Evolutionary conservation across 2,797 vertebrate species (phyloP).

Genomic region (Danio kyathit): DNA sequence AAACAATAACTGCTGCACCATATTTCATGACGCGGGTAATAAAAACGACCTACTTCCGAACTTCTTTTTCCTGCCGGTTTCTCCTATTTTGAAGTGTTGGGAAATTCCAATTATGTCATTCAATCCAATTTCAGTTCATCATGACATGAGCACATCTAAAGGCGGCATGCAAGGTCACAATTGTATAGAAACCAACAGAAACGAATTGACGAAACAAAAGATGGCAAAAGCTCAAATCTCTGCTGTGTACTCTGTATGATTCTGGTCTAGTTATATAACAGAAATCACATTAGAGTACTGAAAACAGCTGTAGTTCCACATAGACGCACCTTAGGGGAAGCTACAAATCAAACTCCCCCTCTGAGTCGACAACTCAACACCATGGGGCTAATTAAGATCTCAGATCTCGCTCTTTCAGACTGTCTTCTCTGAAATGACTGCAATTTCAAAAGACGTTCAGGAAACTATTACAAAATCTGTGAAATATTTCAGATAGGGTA

Average conservation of each 20-base stretch:
- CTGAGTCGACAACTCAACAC: constrained; percentile 28
- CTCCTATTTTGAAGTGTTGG: constrained; percentile 4
- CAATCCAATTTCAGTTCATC: neutral
- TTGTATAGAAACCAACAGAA: constrained; percentile 3
- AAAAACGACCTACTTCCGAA: constrained; percentile 33
- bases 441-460: constrained; percentile 2
- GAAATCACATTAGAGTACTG: constrained; percentile 19
- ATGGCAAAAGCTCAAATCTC: constrained; percentile 2
- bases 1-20: neutral
- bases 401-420: constrained; percentile 26
- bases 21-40: constrained; percentile 16
- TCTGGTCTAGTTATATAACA: constrained; percentile 35
- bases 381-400: constrained; percentile 42
- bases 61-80: neutral
- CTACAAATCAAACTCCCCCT: constrained; percentile 41
- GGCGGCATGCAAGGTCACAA: constrained; percentile 12
- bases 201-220: constrained; percentile 4
- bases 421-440: constrained; percentile 14
- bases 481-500: neutral
- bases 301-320: constrained; percentile 40
- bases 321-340: constrained; percentile 35
- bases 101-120: constrained; percentile 27
- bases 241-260: neutral
- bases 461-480: constrained; percentile 11
- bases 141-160: neutral